Percentiles rank a stretch among this genome's conserved stretches.
phyloP scores from a whole-genome alignment of 2,888 invertebrate genomes.

The Acronicta aceris region DNA sequence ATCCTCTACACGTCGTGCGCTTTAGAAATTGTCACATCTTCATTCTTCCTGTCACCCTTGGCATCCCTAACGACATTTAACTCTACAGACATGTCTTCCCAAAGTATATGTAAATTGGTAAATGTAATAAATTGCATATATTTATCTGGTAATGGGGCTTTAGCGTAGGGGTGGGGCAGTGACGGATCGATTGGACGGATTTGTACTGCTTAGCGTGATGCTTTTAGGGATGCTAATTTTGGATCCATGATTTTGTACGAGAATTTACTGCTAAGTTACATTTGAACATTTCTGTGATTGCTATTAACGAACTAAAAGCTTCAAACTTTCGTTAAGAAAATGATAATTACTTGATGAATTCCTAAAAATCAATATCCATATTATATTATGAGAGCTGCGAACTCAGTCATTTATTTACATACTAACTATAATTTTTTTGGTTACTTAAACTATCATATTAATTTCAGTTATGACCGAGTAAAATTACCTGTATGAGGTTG shows the following conservation, averaged over 20 bases:
- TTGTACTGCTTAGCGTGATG: conserved; percentile 56
- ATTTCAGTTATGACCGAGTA: no score
- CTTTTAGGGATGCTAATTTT: conserved; percentile 57
- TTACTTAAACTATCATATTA: no score
- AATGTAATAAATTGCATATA: conserved; percentile 88
- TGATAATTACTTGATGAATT: no score
- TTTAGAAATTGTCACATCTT: conserved; percentile 55
- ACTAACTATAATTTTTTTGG: no score
- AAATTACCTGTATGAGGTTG: no score
- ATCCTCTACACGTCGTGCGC: conserved; percentile 27
- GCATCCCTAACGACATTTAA: conserved; percentile 77
- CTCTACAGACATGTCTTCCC: conserved; percentile 78
- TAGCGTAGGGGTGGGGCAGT: conserved; percentile 76
- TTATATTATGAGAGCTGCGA: no score
- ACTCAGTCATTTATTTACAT: no score
- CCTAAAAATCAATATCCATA: no score
- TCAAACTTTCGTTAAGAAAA: no score
- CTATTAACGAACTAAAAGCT: no score
- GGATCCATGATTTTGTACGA: conserved; percentile 13
- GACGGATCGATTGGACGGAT: conserved; percentile 66
- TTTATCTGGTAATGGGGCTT: conserved; percentile 84
- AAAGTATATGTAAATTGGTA: conserved; percentile 88
- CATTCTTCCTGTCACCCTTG: conserved; percentile 55
- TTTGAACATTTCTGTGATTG: no score
- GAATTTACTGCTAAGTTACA: not conserved